Base-by-base conservation (phyloP, 1,140 invertebrate genomes). In the Fopius arisanus region DNA sequence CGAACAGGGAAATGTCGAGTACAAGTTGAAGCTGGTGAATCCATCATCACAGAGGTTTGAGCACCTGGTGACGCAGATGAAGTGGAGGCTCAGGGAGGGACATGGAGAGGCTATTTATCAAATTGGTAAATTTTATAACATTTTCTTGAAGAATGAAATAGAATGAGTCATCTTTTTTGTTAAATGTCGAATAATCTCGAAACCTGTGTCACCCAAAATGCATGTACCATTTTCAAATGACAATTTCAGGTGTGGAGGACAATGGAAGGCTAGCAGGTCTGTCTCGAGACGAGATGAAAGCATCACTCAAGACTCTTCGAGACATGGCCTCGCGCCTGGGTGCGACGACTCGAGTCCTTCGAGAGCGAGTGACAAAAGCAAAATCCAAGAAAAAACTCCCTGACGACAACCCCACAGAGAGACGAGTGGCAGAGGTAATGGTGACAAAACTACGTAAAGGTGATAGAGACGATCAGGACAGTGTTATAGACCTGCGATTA, bases 81-180 rank as follows among this genome's bases (percentile, higher is more conserved):
- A 96, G 89, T 97, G 96, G 96, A 89, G 95, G 12, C 88, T 96
- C 7, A 90, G 94, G 0, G 95, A 96, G 81, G 96, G 96, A 12
- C 93, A 95, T 69, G 97, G 97, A 5, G 96, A 97, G 86, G 97
- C 97, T 0, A 96, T 99, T 77, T 99, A 99, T 89, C 96, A 98
- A 89, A 96, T 98, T 65, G 97, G 87, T 87, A 84, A 43, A 65
- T 48, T 51, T 7, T 63, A 26, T 54, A 16, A 26, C 63, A 26
- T 67, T 73, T 69, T 69, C 43, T 29, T 37, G n/a, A 41, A 23
- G n/a, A 54, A 37, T 37, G 33, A 37, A 37, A 37, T 37, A 12
- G 12, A 1, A 7, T 37, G 33, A 37, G 33, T 37, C 33, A 37
- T 37, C 33, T 37, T 37, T 31, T 7, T 31, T 31, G 29, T 31